Percentiles rank a stretch among this genome's conserved stretches.
phyloP scores from a whole-genome alignment of 1,140 invertebrate genomes.

The Daktulosphaira vitifoliae region DNA sequence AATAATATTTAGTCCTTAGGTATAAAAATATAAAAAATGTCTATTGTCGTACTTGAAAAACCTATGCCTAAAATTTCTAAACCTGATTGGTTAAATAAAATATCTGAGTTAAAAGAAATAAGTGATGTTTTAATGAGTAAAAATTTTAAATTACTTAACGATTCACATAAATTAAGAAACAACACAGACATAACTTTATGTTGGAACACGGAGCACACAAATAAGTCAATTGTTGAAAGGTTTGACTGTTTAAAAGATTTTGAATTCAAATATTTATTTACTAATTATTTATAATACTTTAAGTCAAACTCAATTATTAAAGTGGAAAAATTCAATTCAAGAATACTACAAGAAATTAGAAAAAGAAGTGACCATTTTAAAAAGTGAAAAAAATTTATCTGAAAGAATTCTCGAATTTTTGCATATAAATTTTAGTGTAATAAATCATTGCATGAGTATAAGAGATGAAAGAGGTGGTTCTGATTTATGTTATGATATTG shows the following conservation, averaged over 20 bases:
- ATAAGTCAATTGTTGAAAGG: constrained; percentile 60
- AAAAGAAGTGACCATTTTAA: constrained; percentile 58
- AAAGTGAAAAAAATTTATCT: constrained; percentile 66
- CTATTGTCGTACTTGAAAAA: constrained; percentile 52
- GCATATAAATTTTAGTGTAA: constrained; percentile 61
- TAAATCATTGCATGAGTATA: constrained; percentile 67
- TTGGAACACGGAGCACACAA: constrained; percentile 76
- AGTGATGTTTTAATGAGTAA: constrained; percentile 53
- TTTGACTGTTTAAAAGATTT: not conserved
- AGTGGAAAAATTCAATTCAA: constrained; percentile 64
- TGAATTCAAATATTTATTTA: too few species aligned
- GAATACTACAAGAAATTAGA: constrained; percentile 57
- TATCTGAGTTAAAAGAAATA: constrained; percentile 57
- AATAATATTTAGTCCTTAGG: too few species aligned
- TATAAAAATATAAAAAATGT: too few species aligned
- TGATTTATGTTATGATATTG: constrained; percentile 77
- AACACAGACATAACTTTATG: constrained; percentile 69
- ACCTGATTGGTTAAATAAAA: constrained; percentile 61
- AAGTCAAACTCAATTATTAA: constrained; percentile 60
- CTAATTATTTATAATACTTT: too few species aligned
- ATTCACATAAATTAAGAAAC: constrained; percentile 60
- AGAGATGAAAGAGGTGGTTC: constrained; percentile 64
- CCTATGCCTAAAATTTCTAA: constrained; percentile 57
- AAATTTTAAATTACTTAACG: constrained; percentile 60
- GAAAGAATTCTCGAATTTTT: constrained; percentile 67